Percentiles rank a stretch among this genome's conserved stretches.
Conservation (phyloP, 2,113 vertebrate genomes). For the human (Homo sapiens) region DNA sequence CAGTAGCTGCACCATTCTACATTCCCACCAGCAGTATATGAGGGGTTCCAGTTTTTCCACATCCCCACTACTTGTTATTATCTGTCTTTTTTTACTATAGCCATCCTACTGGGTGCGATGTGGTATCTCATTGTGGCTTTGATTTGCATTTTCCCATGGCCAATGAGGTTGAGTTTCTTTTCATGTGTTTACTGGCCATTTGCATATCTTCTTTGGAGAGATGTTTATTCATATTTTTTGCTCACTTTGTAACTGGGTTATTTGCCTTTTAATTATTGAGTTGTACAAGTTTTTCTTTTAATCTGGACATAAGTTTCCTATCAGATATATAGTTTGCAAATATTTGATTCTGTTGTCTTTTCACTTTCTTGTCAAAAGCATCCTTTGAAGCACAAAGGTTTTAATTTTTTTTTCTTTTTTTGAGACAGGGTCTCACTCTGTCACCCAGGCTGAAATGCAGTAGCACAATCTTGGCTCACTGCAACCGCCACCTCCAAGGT, state of each 20-base stretch:
- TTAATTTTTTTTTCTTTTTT: background rate
- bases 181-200: background rate
- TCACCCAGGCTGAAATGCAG: no score
- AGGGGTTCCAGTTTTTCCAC: background rate
- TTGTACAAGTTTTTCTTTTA: background rate
- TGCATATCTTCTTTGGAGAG: slow-evolving; percentile 5
- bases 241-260: background rate
- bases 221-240: background rate
- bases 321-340: background rate
- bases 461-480: no score
- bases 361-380: background rate
- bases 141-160: background rate
- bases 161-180: background rate
- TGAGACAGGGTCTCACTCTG: background rate
- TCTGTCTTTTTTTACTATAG: background rate
- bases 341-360: background rate
- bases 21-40: background rate
- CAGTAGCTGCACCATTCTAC: no score
- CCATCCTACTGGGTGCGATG: background rate
- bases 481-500: no score
- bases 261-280: background rate
- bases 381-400: background rate
- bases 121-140: background rate
- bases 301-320: background rate
- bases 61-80: background rate